Conservation (phyloP, 2,113 vertebrate species). For the Camelus dromedarius region DNA sequence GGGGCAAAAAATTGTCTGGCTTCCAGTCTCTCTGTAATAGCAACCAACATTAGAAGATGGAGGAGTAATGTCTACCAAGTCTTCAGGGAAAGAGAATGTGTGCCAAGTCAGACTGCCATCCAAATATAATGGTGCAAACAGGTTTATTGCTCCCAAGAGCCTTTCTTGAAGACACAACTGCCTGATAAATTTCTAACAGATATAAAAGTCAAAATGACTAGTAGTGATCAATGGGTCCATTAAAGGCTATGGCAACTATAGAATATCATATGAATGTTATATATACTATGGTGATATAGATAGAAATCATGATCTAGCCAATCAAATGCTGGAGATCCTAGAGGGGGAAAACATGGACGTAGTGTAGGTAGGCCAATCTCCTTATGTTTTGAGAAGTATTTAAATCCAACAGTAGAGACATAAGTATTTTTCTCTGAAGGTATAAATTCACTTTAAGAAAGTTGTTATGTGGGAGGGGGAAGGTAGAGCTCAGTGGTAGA, state of each 20-base stretch:
- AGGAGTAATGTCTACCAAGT: not conserved
- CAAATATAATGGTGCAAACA: constrained; percentile 43
- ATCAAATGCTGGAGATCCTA: constrained; percentile 1
- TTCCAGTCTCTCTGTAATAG: constrained; percentile 37
- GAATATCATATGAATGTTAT: not conserved
- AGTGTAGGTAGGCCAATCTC: not conserved
- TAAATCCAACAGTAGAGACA: constrained; percentile 31
- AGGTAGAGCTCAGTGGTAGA: too few species aligned
- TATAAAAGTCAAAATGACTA: constrained; percentile 43
- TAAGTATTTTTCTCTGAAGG: constrained; percentile 26
- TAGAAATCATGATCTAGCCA: not conserved
- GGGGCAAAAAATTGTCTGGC: not conserved
- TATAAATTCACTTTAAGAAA: constrained; percentile 37
- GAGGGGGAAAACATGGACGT: not conserved
- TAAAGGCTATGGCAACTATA: constrained; percentile 38
- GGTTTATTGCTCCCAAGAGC: constrained; percentile 23
- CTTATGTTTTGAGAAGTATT: constrained; percentile 39
- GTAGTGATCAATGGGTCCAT: constrained; percentile 5
- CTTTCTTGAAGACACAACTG: constrained; percentile 21
- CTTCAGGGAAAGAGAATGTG: constrained; percentile 24
- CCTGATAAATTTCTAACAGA: constrained; percentile 46
- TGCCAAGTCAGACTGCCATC: constrained; percentile 34
- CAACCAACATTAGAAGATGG: constrained; percentile 44
- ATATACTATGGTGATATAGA: not conserved
- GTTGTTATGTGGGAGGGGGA: not conserved